Conservation (phyloP, 1,140 invertebrate genomes). For the Neodiprion fabricii region DNA sequence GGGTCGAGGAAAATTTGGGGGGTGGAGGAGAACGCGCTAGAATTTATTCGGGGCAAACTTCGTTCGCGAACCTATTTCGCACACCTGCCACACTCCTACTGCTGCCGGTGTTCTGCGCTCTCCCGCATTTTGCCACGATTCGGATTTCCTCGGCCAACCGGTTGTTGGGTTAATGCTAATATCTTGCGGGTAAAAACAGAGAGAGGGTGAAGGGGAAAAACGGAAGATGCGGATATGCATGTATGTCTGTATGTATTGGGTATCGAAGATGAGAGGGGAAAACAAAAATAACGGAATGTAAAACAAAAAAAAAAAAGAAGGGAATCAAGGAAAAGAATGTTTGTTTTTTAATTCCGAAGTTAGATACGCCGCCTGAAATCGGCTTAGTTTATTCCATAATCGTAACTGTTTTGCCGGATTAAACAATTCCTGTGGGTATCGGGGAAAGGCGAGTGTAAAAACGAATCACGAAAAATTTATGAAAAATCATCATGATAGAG, state of each 20-base stretch:
- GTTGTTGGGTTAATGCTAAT: background rate
- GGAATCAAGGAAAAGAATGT: too few species aligned
- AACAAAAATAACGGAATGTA: too few species aligned
- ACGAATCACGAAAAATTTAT: too few species aligned
- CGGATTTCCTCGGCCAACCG: background rate
- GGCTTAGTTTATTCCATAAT: too few species aligned
- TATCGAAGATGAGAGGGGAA: background rate
- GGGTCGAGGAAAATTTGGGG: background rate
- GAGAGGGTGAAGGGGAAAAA: background rate
- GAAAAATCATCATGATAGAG: background rate
- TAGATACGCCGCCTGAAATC: too few species aligned
- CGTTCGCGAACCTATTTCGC: constrained; percentile 4
- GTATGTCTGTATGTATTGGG: constrained; percentile 3
- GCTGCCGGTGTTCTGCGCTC: too few species aligned
- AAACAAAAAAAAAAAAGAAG: too few species aligned
- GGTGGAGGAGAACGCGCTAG: background rate
- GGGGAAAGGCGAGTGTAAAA: too few species aligned
- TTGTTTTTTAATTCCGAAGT: too few species aligned
- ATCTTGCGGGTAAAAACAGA: background rate
- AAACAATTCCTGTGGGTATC: too few species aligned
- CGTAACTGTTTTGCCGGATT: too few species aligned
- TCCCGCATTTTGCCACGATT: background rate
- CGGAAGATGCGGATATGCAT: background rate
- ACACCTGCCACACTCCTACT: background rate
- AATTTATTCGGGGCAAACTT: background rate